A percentile compares a stretch with the other conserved stretches of the same genome.
phyloP scores from a whole-genome alignment of 2,113 vertebrate genomes.

The Gnathonemus longibarbis region DNA sequence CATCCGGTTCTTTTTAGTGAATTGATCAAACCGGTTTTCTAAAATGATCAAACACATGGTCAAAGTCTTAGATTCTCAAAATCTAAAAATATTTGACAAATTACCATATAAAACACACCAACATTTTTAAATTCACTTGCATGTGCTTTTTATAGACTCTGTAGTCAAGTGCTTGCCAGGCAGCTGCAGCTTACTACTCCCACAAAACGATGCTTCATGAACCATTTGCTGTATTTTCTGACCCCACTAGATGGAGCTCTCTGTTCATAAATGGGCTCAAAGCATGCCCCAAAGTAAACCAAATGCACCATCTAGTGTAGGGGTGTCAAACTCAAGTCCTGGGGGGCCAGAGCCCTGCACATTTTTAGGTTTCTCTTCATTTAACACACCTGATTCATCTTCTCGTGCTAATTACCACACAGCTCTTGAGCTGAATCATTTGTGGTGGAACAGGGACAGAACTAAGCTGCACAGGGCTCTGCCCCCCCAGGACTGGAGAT shows the following conservation, averaged over 20 bases:
- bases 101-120: too few species aligned
- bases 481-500: too few species aligned
- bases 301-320: not conserved
- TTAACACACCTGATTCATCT: too few species aligned
- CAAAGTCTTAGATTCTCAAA: too few species aligned
- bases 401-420: too few species aligned
- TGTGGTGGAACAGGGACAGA: too few species aligned
- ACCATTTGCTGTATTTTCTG: not conserved
- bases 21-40: not conserved
- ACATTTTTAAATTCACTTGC: not conserved
- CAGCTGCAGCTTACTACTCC: not conserved
- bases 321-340: too few species aligned
- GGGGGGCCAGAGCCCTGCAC: too few species aligned
- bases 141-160: not conserved
- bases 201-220: not conserved
- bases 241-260: not conserved
- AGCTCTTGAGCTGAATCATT: too few species aligned
- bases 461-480: too few species aligned
- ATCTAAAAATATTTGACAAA: too few species aligned
- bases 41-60: not conserved
- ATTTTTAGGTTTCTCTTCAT: too few species aligned
- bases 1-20: not conserved
- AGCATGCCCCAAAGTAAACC: not conserved
- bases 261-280: not conserved
- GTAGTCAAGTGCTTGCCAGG: not conserved